These are phyloP conservation scores for Ctena decussata DNA, from an alignment of 2,888 invertebrate genomes.

Conservation along the genomic window DNA sequence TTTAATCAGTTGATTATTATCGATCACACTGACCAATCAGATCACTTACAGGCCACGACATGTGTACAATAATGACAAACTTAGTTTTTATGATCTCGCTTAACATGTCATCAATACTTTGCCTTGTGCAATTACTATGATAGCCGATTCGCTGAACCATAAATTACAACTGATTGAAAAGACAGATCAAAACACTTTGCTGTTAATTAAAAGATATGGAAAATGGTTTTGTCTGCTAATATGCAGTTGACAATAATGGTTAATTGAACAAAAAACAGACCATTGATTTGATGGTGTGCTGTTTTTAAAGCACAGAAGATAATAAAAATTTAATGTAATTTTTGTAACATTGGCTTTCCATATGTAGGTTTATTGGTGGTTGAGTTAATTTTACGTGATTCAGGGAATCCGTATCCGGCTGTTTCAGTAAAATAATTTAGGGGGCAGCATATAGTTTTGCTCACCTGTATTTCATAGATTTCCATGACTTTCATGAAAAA, in stretches of 20 bases:
- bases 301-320: background rate
- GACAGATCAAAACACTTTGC: background rate
- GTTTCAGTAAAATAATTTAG: too few relatives aligned
- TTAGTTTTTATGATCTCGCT: background rate
- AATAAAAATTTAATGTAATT: slow-evolving; percentile 3
- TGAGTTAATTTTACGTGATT: too few relatives aligned
- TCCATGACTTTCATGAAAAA: too few relatives aligned
- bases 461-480: too few relatives aligned
- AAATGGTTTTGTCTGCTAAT: background rate
- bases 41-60: background rate
- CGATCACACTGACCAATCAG: background rate
- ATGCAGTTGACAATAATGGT: background rate
- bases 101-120: background rate
- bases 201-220: background rate
- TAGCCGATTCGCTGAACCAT: background rate
- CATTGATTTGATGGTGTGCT: background rate
- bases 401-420: too few relatives aligned
- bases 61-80: background rate
- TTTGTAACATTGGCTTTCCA: background rate
- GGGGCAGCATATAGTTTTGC: too few relatives aligned
- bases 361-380: too few relatives aligned
- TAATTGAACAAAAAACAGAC: background rate
- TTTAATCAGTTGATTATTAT: slow-evolving; percentile 16
- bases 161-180: background rate
- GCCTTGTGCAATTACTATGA: background rate